Conservation (phyloP, 2,113 vertebrate genomes). For the Campylomormyrus tamandua region DNA sequence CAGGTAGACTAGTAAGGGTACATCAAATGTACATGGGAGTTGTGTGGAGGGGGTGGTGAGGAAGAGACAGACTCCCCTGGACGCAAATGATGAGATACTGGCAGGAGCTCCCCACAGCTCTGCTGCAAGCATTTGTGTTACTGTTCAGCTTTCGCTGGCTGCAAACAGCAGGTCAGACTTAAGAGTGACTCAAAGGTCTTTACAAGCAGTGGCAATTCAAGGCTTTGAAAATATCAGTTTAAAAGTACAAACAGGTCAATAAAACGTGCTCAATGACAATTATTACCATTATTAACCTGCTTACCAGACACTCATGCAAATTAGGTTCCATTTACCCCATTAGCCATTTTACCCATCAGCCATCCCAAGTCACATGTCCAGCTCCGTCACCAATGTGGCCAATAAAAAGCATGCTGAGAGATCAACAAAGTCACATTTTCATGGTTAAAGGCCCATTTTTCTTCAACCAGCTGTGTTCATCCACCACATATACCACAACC, state of each 20-base stretch:
- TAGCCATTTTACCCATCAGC: background rate
- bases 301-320: background rate
- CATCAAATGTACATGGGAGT: background rate
- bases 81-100: background rate
- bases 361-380: background rate
- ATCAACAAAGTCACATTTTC: background rate
- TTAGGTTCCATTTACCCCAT: background rate
- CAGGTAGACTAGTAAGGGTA: background rate
- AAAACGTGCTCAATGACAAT: background rate
- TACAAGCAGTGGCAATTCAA: background rate
- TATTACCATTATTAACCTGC: background rate
- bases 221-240: background rate
- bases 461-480: background rate
- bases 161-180: background rate
- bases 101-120: background rate
- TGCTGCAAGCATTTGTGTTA: background rate
- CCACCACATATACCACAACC: background rate
- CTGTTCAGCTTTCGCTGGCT: background rate
- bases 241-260: background rate
- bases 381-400: background rate
- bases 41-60: background rate
- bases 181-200: background rate
- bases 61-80: background rate
- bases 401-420: background rate
- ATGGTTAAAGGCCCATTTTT: background rate